Percentiles rank a stretch among this genome's conserved stretches.
Evolutionary conservation across 2,888 invertebrate species (phyloP).

Genomic region (Patella depressa): DNA sequence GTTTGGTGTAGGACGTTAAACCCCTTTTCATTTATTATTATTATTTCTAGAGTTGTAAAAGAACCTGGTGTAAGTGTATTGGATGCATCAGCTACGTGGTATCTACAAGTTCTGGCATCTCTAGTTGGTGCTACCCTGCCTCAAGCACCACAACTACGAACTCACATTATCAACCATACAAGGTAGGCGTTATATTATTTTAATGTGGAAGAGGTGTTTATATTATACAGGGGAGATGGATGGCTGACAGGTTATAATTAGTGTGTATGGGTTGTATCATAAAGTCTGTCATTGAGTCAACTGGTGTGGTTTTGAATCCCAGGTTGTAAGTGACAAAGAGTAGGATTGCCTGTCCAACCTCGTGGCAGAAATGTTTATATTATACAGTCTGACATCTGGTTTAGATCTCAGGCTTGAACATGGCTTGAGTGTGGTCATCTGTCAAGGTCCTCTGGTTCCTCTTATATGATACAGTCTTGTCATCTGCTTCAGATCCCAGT

Average conservation of each 20-base stretch:
- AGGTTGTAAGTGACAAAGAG: no score
- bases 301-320: no score
- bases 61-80: conserved; percentile 65
- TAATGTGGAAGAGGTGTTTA: not conserved
- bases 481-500: not conserved
- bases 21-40: no score
- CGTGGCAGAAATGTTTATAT: not conserved
- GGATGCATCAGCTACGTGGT: conserved; percentile 69
- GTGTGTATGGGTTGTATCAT: no score
- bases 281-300: no score
- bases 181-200: conserved; percentile 43
- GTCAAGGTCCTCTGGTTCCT: no score
- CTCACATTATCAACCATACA: conserved; percentile 61
- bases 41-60: conserved; percentile 51
- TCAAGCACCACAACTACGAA: conserved; percentile 56
- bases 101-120: conserved; percentile 65
- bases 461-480: not conserved
- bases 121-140: conserved; percentile 61
- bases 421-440: no score
- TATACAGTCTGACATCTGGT: not conserved
- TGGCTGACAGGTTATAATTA: no score
- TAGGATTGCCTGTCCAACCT: no score
- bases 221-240: not conserved
- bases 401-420: not conserved
- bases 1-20: no score